These are phyloP conservation scores for Zaprionus taronus DNA, from an alignment of 1,140 invertebrate species.

Conservation along the genomic window DNA sequence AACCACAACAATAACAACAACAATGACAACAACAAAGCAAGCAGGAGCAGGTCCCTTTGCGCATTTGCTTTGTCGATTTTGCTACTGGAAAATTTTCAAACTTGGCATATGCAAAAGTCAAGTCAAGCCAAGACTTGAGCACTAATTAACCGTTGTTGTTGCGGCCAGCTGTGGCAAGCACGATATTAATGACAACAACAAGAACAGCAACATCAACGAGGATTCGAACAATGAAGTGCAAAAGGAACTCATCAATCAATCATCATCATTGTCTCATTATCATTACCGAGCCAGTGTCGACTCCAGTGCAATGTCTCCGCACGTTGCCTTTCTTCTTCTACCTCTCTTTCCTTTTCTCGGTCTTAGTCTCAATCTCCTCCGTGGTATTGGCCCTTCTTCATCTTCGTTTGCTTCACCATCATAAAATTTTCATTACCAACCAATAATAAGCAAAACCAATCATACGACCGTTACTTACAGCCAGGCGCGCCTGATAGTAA, in stretches of 20 bases:
- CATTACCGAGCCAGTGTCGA: constrained; percentile 44
- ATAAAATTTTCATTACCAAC: constrained; percentile 72
- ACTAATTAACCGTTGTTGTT: constrained; percentile 46
- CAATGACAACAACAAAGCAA: constrained; percentile 20
- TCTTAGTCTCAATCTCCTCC: not conserved
- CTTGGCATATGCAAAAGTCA: constrained; percentile 37
- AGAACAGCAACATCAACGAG: constrained; percentile 26
- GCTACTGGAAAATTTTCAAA: constrained; percentile 16
- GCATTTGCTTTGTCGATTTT: constrained; percentile 5
- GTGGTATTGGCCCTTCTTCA: not conserved
- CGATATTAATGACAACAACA: constrained; percentile 15
- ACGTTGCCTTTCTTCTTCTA: not conserved
- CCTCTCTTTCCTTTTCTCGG: not conserved
- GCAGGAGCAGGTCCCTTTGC: not conserved
- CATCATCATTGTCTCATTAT: constrained; percentile 71
- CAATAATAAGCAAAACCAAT: constrained; percentile 60
- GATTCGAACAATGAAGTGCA: constrained; percentile 32
- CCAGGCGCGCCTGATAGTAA: no score
- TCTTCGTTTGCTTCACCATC: constrained; percentile 45
- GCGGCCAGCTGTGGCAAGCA: constrained; percentile 15
- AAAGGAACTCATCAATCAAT: constrained; percentile 73
- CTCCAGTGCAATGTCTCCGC: not conserved
- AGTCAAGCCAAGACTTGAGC: constrained; percentile 25
- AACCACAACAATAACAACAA: constrained; percentile 11
- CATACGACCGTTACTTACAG: no score